A percentile compares a stretch with the other conserved stretches of the same genome.
Conservation (phyloP, 2,113 vertebrate genomes). For the Ellobius talpinus region DNA sequence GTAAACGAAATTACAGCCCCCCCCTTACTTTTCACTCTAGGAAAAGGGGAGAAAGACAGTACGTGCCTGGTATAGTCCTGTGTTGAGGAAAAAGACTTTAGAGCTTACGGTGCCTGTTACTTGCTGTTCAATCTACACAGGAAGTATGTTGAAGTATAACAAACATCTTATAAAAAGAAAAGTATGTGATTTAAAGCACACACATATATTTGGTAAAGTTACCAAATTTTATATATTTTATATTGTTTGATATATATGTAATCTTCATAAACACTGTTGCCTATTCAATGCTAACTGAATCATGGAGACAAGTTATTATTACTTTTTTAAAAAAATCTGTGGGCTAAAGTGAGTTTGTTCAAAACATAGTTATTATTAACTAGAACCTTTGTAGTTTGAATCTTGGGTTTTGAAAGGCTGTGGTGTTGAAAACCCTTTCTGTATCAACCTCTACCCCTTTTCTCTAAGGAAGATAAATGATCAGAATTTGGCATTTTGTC, state of each 20-base stretch:
- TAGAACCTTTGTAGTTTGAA: constrained; percentile 40
- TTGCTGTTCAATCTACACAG: neutral
- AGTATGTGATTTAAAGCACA: neutral
- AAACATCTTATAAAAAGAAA: constrained; percentile 21
- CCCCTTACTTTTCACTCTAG: neutral
- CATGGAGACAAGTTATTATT: neutral
- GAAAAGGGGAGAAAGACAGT: neutral
- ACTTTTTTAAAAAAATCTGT: neutral
- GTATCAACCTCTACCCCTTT: neutral
- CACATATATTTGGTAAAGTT: neutral
- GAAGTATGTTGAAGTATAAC: neutral
- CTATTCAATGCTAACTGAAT: neutral
- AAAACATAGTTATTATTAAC: neutral
- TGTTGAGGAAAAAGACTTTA: neutral
- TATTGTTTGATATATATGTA: neutral
- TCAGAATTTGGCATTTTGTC: constrained; percentile 13
- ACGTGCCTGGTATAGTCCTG: neutral
- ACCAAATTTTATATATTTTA: neutral
- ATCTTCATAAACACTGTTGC: neutral
- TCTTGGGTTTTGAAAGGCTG: neutral
- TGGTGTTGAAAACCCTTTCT: neutral
- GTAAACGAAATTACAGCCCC: neutral
- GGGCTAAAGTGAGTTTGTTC: constrained; percentile 5
- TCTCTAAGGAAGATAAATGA: constrained; percentile 33
- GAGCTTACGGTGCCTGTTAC: neutral